Conservation (phyloP, 2,888 invertebrate genomes). For the Heliconius ethilla region DNA sequence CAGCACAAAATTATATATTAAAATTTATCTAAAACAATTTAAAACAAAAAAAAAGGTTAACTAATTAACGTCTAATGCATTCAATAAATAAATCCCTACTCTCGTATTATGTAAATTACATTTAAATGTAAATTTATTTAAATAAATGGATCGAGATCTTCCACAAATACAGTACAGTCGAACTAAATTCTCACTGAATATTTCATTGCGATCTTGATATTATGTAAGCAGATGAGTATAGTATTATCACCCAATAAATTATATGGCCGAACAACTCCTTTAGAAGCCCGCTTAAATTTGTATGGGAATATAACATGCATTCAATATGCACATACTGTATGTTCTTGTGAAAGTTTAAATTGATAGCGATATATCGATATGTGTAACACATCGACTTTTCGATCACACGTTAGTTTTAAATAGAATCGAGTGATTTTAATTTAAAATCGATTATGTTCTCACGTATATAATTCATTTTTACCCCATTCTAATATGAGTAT, state of each 20-base stretch:
- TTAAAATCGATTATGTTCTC: neutral
- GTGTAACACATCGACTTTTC: conserved; percentile 8
- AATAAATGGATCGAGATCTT: conserved; percentile 67
- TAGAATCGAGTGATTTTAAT: neutral
- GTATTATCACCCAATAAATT: conserved; percentile 50
- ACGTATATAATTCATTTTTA: neutral
- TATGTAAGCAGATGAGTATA: conserved; percentile 57
- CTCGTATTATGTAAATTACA: neutral
- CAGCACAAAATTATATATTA: neutral
- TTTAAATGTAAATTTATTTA: conserved; percentile 41
- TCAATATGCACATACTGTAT: conserved; percentile 7
- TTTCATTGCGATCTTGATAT: conserved; percentile 69
- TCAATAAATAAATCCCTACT: neutral
- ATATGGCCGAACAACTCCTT: conserved; percentile 25
- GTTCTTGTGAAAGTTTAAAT: conserved; percentile 18
- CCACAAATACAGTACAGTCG: conserved; percentile 50
- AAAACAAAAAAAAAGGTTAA: neutral
- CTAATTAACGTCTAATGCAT: neutral
- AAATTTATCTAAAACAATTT: neutral
- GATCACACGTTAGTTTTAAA: neutral
- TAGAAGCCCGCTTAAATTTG: conserved; percentile 11
- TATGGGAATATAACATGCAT: conserved; percentile 15
- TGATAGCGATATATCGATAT: conserved; percentile 6
- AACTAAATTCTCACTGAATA: conserved; percentile 71
- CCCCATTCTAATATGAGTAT: no score